Percentiles rank a stretch among this genome's conserved stretches.
These are phyloP conservation scores for Magallana ariakensis DNA, from an alignment of 1,140 invertebrate genomes.

Conservation along the genomic window DNA sequence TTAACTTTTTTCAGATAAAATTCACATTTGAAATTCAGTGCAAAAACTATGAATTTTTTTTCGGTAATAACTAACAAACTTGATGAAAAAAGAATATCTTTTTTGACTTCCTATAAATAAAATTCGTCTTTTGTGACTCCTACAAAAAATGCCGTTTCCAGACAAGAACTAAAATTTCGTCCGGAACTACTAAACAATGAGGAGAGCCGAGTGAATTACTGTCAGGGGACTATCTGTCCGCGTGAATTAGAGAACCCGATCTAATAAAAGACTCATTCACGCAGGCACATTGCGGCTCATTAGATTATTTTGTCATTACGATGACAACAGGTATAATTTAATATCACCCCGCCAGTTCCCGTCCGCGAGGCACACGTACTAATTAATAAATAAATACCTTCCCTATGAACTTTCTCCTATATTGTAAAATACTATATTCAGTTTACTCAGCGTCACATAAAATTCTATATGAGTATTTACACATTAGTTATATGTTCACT, in stretches of 20 bases:
- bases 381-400: constrained; percentile 4
- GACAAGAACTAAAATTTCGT: background rate
- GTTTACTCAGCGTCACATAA: too few species aligned
- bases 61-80: too few species aligned
- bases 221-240: constrained; percentile 18
- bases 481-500: too few species aligned
- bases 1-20: too few species aligned
- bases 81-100: too few species aligned
- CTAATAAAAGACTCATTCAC: constrained; percentile 24
- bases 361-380: constrained; percentile 13
- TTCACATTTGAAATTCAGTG: too few species aligned
- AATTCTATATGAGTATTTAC: too few species aligned
- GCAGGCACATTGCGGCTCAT: background rate
- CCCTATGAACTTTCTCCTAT: background rate
- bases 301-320: constrained; percentile 37
- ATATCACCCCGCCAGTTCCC: background rate
- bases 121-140: background rate
- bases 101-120: too few species aligned
- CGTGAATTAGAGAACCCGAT: constrained; percentile 19
- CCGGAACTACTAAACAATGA: background rate
- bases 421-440: too few species aligned
- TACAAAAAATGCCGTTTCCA: background rate
- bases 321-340: constrained; percentile 34
- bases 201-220: background rate
- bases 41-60: too few species aligned